A percentile compares a stretch with the other conserved stretches of the same genome.
These are phyloP conservation scores for Capromys pilorides DNA, from an alignment of 2,797 vertebrate species.

Conservation along the genomic window DNA sequence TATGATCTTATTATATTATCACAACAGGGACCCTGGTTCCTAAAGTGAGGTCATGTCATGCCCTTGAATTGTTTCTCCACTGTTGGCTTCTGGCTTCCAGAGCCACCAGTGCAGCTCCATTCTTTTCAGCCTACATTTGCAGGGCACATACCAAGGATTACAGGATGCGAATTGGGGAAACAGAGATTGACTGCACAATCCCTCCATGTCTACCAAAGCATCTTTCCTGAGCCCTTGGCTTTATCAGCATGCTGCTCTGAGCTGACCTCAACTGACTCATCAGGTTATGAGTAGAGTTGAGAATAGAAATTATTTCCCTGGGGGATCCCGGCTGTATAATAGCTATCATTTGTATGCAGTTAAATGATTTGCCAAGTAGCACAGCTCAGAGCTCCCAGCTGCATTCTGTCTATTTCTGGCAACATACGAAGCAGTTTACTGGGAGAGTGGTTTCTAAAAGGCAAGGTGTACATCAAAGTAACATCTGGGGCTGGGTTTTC, in stretches of 20 bases:
- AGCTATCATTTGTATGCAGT: conserved; percentile 74
- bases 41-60: background rate
- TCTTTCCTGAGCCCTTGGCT: conserved; percentile 31
- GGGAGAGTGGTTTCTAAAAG: conserved; percentile 50
- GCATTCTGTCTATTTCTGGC: conserved; percentile 72
- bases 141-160: background rate
- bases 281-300: conserved; percentile 62
- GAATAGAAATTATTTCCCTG: conserved; percentile 69
- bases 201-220: background rate
- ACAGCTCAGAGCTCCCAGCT: conserved; percentile 63
- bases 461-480: background rate
- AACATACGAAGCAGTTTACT: conserved; percentile 13
- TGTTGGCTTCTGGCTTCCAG: background rate
- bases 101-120: background rate
- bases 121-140: background rate
- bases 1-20: background rate
- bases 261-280: conserved; percentile 72
- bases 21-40: background rate
- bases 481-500: background rate
- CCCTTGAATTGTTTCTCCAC: background rate
- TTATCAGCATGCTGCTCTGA: conserved; percentile 10
- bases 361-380: conserved; percentile 64
- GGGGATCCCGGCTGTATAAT: conserved; percentile 68
- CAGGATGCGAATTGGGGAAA: background rate
- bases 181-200: background rate